Evolutionary conservation across 2,113 vertebrate genomes (phyloP).

Genomic region (Cochlearius cochlearius): DNA sequence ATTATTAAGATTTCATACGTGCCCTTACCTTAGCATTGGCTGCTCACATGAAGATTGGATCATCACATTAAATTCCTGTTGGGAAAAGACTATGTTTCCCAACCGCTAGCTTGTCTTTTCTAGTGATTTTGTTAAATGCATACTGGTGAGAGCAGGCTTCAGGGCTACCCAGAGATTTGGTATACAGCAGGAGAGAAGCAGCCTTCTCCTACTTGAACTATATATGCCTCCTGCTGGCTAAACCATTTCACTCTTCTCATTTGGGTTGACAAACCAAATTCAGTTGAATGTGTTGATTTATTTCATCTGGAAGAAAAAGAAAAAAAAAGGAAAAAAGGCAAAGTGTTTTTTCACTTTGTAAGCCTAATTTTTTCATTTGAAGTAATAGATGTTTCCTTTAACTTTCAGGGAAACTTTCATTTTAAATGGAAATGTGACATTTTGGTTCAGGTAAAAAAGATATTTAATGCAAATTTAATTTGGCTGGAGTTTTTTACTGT

Average conservation of each 20-base stretch:
- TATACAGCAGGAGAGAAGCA: not conserved
- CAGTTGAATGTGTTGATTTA: not conserved
- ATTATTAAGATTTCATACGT: not conserved
- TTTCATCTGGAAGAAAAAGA: not conserved
- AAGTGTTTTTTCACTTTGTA: not conserved
- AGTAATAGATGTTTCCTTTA: not conserved
- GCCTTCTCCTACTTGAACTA: not conserved
- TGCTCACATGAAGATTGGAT: not conserved
- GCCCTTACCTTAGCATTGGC: not conserved
- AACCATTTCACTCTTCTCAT: not conserved
- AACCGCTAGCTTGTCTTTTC: not conserved
- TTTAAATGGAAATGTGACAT: not conserved
- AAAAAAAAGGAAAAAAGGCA: rapidly evolving
- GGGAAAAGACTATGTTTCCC: not conserved
- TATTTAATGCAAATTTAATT: not conserved
- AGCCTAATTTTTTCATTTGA: not conserved
- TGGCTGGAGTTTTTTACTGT: not conserved
- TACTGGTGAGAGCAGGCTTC: not conserved
- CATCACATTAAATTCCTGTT: not conserved
- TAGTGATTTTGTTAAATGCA: not conserved
- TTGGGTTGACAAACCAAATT: not conserved
- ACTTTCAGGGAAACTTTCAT: not conserved
- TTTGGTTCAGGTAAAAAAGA: not conserved
- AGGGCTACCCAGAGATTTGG: not conserved
- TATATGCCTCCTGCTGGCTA: not conserved